Evolutionary conservation across 2,888 invertebrate genomes (phyloP).

Genomic region (Oxycera nigricornis): DNA sequence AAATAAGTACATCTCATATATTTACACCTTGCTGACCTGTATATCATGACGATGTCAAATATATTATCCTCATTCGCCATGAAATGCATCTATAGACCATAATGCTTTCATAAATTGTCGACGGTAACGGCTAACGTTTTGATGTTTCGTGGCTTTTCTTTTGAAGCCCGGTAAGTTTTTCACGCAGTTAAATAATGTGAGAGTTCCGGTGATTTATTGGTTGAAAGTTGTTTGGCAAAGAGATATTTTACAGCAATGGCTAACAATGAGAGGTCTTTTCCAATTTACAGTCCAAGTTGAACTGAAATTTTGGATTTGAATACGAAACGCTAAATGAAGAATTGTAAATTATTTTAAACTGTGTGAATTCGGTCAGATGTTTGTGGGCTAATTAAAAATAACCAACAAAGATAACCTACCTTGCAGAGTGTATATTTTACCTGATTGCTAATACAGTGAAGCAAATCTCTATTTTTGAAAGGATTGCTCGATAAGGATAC

Average conservation of each 20-base stretch:
- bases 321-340: too few relatives aligned
- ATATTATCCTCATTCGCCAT: not conserved
- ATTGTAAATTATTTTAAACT: too few relatives aligned
- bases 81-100: not conserved
- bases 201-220: constrained; percentile 36
- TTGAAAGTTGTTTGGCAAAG: constrained; percentile 27
- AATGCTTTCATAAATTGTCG: not conserved
- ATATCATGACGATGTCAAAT: not conserved
- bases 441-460: too few relatives aligned
- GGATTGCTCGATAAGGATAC: too few relatives aligned
- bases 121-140: not conserved
- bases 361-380: too few relatives aligned
- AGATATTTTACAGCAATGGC: not conserved
- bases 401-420: too few relatives aligned
- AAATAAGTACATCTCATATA: not conserved
- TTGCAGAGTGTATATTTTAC: too few relatives aligned
- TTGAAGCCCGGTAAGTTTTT: not conserved
- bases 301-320: too few relatives aligned
- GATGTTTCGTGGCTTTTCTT: not conserved
- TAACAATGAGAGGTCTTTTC: constrained; percentile 9
- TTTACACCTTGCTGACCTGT: constrained; percentile 11
- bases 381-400: too few relatives aligned
- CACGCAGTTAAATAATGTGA: constrained; percentile 20
- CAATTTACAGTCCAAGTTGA: too few relatives aligned
- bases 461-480: too few relatives aligned